These are phyloP conservation scores for Chelidonichthys spinosus DNA, from an alignment of 2,797 vertebrate species.

Conservation along the genomic window DNA sequence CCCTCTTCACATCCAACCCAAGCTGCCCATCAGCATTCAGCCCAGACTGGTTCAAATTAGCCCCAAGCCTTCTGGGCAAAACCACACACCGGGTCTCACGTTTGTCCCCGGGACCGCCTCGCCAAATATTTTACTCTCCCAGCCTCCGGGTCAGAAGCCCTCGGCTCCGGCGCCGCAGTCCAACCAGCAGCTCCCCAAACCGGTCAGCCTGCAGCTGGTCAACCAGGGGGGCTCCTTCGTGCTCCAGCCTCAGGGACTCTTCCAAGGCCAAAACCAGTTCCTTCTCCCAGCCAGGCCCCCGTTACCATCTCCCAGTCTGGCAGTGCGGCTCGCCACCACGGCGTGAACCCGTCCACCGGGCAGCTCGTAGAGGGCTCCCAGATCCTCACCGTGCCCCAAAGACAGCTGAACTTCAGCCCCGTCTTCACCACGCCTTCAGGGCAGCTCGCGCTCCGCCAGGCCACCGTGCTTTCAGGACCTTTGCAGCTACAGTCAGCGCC, in stretches of 20 bases:
- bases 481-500: constrained; percentile 83
- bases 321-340: constrained; percentile 68
- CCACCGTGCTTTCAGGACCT: constrained; percentile 83
- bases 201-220: constrained; percentile 84
- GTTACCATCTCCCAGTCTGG: constrained; percentile 77
- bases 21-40: constrained; percentile 86
- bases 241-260: constrained; percentile 86
- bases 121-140: constrained; percentile 83
- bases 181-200: constrained; percentile 75
- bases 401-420: constrained; percentile 86
- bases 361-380: constrained; percentile 84
- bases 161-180: constrained; percentile 53
- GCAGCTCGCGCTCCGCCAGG: constrained; percentile 84
- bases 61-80: constrained; percentile 84
- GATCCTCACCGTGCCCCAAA: constrained; percentile 83
- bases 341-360: constrained; percentile 67
- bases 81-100: constrained; percentile 75
- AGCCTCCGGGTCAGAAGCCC: constrained; percentile 74
- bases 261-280: constrained; percentile 86
- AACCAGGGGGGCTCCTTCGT: constrained; percentile 86
- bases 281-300: constrained; percentile 83
- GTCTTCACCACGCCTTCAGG: constrained; percentile 84
- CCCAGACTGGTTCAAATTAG: constrained; percentile 86
- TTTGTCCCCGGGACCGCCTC: constrained; percentile 81
- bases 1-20: constrained; percentile 85